phyloP scores from a whole-genome alignment of 2,113 vertebrate species.

The Campylorhamphus procurvoides region DNA sequence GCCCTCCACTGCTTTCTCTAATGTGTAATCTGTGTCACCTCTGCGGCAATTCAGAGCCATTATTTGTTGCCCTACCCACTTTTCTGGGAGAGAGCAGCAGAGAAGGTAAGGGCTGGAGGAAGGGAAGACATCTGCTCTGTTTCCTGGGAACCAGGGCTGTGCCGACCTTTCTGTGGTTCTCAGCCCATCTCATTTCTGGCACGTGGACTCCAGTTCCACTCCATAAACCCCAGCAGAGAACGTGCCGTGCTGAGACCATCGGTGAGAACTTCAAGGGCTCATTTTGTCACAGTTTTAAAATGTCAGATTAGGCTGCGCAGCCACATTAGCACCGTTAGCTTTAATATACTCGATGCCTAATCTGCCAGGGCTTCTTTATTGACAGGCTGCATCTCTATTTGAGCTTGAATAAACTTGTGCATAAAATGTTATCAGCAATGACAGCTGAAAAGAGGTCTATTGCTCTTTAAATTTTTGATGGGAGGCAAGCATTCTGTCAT shows the following conservation, averaged over 20 bases:
- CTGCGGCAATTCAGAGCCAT: background rate
- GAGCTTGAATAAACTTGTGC: conserved; percentile 47
- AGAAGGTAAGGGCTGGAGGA: background rate
- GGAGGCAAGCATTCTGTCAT: conserved; percentile 56
- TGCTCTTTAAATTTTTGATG: conserved; percentile 69
- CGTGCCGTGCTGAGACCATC: background rate
- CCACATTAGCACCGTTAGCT: conserved; percentile 49
- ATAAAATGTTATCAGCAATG: conserved; percentile 56
- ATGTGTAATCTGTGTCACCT: conserved; percentile 27
- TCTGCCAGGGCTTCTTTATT: conserved; percentile 50
- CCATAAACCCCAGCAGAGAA: conserved; percentile 19
- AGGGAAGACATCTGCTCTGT: background rate
- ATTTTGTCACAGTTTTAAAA: conserved; percentile 45
- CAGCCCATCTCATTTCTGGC: background rate
- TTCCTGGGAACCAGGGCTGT: background rate
- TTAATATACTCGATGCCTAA: conserved; percentile 43
- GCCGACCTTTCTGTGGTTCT: background rate
- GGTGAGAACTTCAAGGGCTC: background rate
- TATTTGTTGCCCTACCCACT: conserved; percentile 31
- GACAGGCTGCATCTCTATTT: conserved; percentile 58
- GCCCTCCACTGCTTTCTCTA: background rate
- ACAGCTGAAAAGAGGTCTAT: conserved; percentile 55
- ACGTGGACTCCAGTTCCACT: background rate
- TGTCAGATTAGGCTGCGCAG: conserved; percentile 24
- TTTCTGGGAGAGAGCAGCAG: background rate